These are phyloP conservation scores for Malacoraja senta DNA, from an alignment of 2,797 vertebrate genomes.

Conservation along the genomic window DNA sequence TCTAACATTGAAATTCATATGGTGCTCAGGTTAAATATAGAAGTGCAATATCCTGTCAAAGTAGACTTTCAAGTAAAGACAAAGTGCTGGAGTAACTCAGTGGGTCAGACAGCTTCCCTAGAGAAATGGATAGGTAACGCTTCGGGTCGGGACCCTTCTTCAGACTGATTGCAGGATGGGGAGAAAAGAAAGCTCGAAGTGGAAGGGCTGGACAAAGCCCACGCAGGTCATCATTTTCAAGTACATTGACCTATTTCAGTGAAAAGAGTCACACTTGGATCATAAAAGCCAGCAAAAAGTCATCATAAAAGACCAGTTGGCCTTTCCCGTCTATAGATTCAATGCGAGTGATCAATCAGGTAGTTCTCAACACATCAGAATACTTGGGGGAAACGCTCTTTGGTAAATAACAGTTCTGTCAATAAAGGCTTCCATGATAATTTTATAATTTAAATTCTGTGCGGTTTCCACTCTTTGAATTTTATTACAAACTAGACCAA, in stretches of 20 bases:
- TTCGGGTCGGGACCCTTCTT: no score
- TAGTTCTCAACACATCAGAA: neutral
- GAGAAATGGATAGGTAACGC: no score
- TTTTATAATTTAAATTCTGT: neutral
- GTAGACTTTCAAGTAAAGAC: no score
- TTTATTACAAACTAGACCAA: no score
- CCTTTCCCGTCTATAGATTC: neutral
- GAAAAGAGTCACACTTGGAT: neutral
- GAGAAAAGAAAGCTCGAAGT: no score
- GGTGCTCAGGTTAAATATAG: neutral
- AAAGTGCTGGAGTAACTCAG: neutral
- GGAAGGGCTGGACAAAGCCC: no score
- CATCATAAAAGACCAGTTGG: no score
- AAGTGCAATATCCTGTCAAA: neutral
- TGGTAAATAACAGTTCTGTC: neutral
- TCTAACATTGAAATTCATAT: neutral
- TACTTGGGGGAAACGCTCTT: neutral
- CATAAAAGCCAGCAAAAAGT: neutral
- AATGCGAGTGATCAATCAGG: neutral
- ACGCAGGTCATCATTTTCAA: neutral
- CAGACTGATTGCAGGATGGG: no score
- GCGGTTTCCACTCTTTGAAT: neutral
- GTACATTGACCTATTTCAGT: neutral
- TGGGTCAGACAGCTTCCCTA: no score
- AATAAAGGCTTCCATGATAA: neutral